These are phyloP conservation scores for Patella caerulea DNA, from an alignment of 2,888 invertebrate species.

Conservation along the genomic window DNA sequence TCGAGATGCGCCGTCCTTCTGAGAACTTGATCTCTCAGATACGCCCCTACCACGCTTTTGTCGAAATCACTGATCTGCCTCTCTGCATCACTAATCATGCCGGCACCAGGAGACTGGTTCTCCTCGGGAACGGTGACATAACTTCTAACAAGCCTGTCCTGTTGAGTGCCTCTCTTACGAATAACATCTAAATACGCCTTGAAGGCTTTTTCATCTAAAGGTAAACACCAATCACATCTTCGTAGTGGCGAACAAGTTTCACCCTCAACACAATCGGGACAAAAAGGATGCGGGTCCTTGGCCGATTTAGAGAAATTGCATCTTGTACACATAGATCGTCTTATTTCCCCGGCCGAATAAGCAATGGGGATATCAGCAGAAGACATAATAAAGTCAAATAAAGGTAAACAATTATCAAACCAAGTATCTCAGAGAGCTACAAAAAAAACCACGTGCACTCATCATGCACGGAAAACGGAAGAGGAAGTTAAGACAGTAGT, in stretches of 20 bases:
- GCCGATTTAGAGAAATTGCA: not conserved
- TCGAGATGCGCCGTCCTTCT: no score
- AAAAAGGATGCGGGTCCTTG: not conserved
- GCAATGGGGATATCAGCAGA: not conserved
- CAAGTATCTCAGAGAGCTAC: not conserved
- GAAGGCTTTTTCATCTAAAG: not conserved
- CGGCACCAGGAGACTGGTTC: no score
- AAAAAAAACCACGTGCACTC: not conserved
- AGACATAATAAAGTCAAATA: not conserved
- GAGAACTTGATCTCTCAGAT: no score
- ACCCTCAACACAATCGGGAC: not conserved
- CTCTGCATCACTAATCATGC: no score
- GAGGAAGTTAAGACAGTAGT: not conserved
- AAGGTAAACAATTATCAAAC: no score
- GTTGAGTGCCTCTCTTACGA: not conserved
- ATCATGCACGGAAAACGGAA: slow-evolving; percentile 4
- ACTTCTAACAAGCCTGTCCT: not conserved
- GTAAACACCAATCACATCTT: not conserved
- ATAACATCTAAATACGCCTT: not conserved
- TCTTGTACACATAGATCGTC: not conserved
- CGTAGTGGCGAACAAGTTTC: not conserved
- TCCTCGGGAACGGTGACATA: not conserved
- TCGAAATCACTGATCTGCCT: no score
- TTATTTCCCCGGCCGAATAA: not conserved
- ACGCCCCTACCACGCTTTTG: no score